These are phyloP conservation scores for Penaeus japonicus DNA, from an alignment of 1,140 invertebrate species.

Conservation along the genomic window DNA sequence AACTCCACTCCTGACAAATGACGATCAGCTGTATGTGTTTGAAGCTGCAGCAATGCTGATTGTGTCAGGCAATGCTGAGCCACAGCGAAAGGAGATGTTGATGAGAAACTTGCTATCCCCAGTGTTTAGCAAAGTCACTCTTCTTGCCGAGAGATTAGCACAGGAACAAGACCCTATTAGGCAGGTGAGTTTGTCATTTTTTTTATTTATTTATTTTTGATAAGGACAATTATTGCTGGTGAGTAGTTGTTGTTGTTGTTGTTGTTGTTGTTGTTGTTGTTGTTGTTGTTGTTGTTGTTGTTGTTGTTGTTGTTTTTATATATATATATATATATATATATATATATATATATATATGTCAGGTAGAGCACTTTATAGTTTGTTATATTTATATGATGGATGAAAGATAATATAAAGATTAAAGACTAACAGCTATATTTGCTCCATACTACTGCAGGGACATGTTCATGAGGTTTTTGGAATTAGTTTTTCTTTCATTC, in stretches of 20 bases:
- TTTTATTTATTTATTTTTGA: background rate
- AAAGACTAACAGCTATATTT: too few relatives aligned
- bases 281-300: too few relatives aligned
- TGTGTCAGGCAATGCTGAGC: conserved; percentile 65
- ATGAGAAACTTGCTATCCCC: conserved; percentile 60
- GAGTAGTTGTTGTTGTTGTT: too few relatives aligned
- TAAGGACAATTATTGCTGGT: conserved; percentile 48
- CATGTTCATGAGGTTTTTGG: conserved; percentile 53
- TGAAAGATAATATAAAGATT: too few relatives aligned
- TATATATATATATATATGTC: too few relatives aligned
- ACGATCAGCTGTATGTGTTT: conserved; percentile 71
- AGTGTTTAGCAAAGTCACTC: conserved; percentile 58
- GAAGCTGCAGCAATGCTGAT: conserved; percentile 70
- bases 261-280: too few relatives aligned
- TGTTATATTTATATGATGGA: too few relatives aligned
- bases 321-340: too few relatives aligned
- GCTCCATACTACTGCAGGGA: too few relatives aligned
- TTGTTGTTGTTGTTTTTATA: too few relatives aligned
- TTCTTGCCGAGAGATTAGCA: conserved; percentile 56
- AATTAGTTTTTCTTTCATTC: conserved; percentile 61
- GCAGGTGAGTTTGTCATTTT: conserved; percentile 29
- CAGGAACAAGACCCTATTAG: conserved; percentile 43
- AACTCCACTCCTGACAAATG: conserved; percentile 63
- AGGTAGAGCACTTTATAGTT: too few relatives aligned
- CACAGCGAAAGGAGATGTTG: conserved; percentile 58